Percentiles rank a stretch among this genome's conserved stretches.
phyloP scores from a whole-genome alignment of 2,113 vertebrate species.

The Scolopax mira region DNA sequence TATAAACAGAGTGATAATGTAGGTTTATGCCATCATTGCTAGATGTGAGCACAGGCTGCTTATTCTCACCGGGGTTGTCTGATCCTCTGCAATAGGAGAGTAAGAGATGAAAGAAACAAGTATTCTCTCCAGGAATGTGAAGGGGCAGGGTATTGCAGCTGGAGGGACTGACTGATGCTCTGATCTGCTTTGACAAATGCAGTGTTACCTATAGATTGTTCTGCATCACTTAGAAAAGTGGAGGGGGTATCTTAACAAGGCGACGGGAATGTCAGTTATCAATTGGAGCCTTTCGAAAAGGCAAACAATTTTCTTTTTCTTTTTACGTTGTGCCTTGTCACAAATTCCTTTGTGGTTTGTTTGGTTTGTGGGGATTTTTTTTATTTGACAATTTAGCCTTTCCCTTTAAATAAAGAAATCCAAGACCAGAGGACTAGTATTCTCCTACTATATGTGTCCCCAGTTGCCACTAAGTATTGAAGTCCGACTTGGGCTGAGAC shows the following conservation, averaged over 20 bases:
- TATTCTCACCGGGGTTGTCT: not conserved
- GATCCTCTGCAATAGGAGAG: not conserved
- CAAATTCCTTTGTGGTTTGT: not conserved
- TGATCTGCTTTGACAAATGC: not conserved
- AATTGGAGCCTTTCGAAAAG: not conserved
- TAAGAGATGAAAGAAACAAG: not conserved
- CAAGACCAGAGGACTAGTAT: not conserved
- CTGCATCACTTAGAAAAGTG: not conserved
- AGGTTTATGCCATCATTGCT: not conserved
- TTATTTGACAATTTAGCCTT: slow-evolving; percentile 15
- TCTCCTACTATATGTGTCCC: not conserved
- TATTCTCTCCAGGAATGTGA: accelerated
- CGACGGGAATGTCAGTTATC: not conserved
- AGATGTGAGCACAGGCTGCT: not conserved
- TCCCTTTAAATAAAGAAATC: slow-evolving; percentile 16
- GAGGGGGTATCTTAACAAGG: not conserved
- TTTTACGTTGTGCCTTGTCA: not conserved
- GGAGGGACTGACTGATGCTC: not conserved
- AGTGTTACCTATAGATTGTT: not conserved
- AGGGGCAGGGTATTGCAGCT: not conserved
- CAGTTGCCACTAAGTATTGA: slow-evolving; percentile 1
- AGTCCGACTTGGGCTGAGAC: slow-evolving; percentile 3
- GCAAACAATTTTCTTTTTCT: slow-evolving; percentile 20
- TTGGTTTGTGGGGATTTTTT: not conserved
- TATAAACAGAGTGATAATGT: not conserved